Conservation (phyloP, 2,113 vertebrate genomes). For the Talpa occidentalis region DNA sequence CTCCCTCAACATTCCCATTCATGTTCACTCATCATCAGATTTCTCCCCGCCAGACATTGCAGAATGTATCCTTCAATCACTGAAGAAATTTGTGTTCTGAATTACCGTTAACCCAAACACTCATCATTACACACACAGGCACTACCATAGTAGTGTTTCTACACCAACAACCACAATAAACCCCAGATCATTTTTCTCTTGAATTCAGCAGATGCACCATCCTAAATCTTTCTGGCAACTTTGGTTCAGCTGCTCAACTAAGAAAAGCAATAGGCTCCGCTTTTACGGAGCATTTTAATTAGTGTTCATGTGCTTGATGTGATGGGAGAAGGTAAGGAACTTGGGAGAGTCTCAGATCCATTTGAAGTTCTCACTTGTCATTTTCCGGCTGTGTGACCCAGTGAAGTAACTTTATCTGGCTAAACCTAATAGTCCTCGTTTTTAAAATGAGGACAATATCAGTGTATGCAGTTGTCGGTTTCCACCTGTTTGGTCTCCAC, state of each 20-base stretch:
- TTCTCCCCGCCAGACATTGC: neutral
- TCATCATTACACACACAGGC: neutral
- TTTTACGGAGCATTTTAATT: neutral
- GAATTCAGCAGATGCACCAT: neutral
- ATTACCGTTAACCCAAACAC: neutral
- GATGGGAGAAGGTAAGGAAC: neutral
- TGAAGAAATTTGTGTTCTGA: neutral
- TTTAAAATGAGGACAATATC: neutral
- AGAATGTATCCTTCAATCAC: neutral
- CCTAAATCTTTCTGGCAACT: neutral
- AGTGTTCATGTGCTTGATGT: neutral
- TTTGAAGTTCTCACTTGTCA: neutral
- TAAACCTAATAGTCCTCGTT: neutral
- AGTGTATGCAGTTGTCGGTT: neutral
- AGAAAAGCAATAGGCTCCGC: neutral
- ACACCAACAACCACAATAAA: neutral
- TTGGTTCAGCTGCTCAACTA: neutral
- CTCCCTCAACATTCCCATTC: neutral
- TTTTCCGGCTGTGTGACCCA: neutral
- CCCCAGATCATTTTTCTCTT: neutral
- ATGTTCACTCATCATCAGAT: neutral
- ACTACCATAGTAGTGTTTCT: neutral
- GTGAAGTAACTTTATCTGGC: neutral
- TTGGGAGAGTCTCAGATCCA: neutral
- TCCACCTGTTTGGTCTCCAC: neutral